Conservation (phyloP, 2,888 invertebrate genomes). For the Dastarcus helophoroides region DNA sequence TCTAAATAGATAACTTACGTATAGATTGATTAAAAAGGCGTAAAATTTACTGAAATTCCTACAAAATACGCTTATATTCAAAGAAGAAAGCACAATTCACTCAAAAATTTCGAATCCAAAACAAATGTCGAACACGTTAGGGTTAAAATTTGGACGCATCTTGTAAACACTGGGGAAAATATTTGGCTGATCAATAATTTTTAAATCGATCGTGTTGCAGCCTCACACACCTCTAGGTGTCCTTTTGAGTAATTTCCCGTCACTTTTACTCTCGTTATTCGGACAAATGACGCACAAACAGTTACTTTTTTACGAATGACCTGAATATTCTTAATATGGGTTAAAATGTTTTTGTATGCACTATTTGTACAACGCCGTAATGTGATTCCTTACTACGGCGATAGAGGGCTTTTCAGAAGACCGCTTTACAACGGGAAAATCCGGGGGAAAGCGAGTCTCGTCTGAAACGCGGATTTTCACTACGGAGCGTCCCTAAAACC, state of each 20-base stretch:
- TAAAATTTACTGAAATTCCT: no score
- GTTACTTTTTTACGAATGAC: no score
- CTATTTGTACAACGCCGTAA: constrained; percentile 26
- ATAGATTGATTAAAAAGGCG: no score
- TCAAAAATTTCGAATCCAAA: no score
- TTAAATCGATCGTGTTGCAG: constrained; percentile 30
- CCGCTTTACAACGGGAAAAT: constrained; percentile 23
- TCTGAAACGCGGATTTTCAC: no score
- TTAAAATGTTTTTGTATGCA: constrained; percentile 19
- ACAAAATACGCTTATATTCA: no score
- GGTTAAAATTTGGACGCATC: not conserved
- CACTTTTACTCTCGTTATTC: no score
- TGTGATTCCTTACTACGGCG: constrained; percentile 26
- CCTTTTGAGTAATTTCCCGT: constrained; percentile 12
- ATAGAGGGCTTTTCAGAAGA: constrained; percentile 23
- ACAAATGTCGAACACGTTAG: not conserved
- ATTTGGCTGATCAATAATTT: constrained; percentile 28
- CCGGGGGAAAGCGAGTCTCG: constrained; percentile 12
- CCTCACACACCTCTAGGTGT: constrained; percentile 12
- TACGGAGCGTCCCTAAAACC: no score
- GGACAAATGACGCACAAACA: no score
- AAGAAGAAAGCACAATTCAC: no score
- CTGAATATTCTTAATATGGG: constrained; percentile 17
- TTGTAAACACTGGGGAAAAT: not conserved
- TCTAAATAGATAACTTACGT: no score